Evolutionary conservation across 2,113 vertebrate genomes (phyloP).

Genomic region (Athene cunicularia): DNA sequence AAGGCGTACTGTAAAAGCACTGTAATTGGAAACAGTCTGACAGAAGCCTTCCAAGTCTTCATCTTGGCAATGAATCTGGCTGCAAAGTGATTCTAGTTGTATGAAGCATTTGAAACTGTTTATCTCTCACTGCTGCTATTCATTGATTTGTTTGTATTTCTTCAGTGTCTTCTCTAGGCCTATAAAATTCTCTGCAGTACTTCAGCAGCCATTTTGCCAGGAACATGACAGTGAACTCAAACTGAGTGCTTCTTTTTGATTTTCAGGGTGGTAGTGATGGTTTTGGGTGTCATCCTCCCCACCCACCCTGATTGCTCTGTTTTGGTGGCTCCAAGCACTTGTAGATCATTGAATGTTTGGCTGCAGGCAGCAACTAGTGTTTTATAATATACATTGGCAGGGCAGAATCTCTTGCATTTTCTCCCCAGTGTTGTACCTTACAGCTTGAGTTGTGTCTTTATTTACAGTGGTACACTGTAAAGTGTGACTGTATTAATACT

Average conservation of each 20-base stretch:
- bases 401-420: background rate
- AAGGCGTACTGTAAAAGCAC: constrained; percentile 12
- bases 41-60: constrained; percentile 53
- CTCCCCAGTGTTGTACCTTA: background rate
- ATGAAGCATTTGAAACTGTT: constrained; percentile 70
- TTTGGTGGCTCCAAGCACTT: background rate
- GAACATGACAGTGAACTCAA: constrained; percentile 19
- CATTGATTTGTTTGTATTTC: constrained; percentile 73
- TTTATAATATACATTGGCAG: accelerated
- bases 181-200: constrained; percentile 60
- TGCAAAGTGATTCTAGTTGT: constrained; percentile 56
- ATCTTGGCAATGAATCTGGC: constrained; percentile 58
- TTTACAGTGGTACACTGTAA: background rate
- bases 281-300: background rate
- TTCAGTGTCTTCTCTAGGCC: constrained; percentile 44
- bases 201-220: constrained; percentile 15
- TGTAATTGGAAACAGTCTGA: constrained; percentile 48
- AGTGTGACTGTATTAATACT: background rate
- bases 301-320: background rate
- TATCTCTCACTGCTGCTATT: constrained; percentile 63
- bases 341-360: background rate
- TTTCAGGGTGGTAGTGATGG: background rate
- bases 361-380: background rate
- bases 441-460: background rate
- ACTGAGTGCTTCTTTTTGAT: background rate